Conservation (phyloP, 2,797 vertebrate species). For the Bradypus variegatus region DNA sequence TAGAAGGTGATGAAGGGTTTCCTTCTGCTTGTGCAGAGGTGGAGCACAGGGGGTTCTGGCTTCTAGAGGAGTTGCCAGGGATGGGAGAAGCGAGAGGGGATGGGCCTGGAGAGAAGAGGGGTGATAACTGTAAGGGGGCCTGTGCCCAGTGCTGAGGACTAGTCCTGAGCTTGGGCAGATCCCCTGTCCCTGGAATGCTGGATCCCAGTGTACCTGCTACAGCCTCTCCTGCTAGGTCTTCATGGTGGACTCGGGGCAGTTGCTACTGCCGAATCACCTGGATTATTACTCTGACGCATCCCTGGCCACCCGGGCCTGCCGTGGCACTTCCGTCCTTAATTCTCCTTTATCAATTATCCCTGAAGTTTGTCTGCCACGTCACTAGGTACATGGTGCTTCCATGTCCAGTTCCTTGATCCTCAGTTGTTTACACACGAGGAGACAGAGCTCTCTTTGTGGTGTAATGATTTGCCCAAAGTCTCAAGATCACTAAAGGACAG, state of each 20-base stretch:
- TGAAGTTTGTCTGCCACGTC: background rate
- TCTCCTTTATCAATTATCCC: background rate
- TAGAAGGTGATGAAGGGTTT: background rate
- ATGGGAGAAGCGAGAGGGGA: background rate
- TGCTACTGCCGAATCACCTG: background rate
- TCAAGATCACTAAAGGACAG: background rate
- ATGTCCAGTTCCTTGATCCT: background rate
- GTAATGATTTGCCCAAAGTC: background rate
- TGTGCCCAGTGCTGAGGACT: background rate
- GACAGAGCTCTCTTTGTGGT: background rate
- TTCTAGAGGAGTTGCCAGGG: background rate
- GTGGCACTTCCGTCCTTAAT: background rate
- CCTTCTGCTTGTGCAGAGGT: background rate
- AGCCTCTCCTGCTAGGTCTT: background rate
- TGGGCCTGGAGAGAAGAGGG: background rate
- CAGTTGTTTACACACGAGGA: background rate
- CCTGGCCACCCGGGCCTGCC: background rate
- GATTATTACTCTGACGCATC: background rate
- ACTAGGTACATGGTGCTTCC: background rate
- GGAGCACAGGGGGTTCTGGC: background rate
- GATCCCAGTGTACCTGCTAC: background rate
- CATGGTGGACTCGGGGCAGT: background rate
- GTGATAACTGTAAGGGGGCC: background rate
- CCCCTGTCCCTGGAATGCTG: background rate
- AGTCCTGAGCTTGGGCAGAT: background rate